Evolutionary conservation across 1,140 invertebrate species (phyloP), one percentile per base, ranked within the genome.

Genomic region (Riptortus pedestris): DNA sequence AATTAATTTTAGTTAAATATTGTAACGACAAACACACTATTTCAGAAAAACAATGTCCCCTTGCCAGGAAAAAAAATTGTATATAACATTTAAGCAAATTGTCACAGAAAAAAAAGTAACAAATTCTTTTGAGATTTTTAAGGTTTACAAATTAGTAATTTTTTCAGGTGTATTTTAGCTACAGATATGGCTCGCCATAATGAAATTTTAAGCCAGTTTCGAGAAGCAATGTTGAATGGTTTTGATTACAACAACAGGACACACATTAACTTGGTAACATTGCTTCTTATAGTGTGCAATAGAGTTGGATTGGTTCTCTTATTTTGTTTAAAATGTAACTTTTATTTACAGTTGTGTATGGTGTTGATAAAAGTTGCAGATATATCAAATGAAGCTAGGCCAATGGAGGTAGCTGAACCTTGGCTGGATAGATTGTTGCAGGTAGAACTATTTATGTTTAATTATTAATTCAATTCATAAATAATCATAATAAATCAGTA

Each of bases 121-220:
- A n/a, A n/a, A n/a, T n/a, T n/a, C n/a, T n/a, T n/a, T n/a, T n/a
- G n/a, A n/a, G n/a, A n/a, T n/a, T n/a, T n/a, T 38, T 5, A 38
- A 38, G 14, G 14, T 38, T 5, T 7, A 38, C 14, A 7, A 38
- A 38, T 38, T 38, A 38, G 14, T 14, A 5, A 5, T 14, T 38
- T 38, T 38, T 38, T 38, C 62, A 66, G 89, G 16, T 90, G 88
- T 74, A 91, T 91, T 64, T 75, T 92, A 47, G 87, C 88, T 3
- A 91, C 89, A 16, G 90, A 91, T 73, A 91, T 92, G 90, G 87
- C 88, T 1, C 81, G 88, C 64, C 89, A 92, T 74, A 90, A 90
- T 77, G 88, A 91, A 74, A 91, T 92, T 68, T 79, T 91, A 45
- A 81, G 80, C 31, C 84, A 88, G 70, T 92, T 91, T 71, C 81